Conservation (phyloP, 2,888 invertebrate species). For the Bugulina stolonifera region DNA sequence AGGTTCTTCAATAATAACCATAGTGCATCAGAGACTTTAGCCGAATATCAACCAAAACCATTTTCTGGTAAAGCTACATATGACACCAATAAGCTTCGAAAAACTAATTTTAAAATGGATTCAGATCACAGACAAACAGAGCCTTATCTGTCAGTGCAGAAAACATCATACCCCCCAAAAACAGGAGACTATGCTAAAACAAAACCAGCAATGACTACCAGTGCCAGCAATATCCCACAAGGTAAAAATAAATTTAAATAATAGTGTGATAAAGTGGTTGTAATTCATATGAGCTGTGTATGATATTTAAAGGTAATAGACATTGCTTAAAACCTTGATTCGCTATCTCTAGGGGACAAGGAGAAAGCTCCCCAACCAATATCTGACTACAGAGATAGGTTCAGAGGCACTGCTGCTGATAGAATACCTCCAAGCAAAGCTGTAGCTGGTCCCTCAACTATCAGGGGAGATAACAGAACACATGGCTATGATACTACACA, state of each 20-base stretch:
- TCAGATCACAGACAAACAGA: conserved; percentile 40
- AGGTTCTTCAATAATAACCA: conserved; percentile 37
- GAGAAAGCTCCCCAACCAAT: conserved; percentile 40
- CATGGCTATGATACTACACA: conserved; percentile 40
- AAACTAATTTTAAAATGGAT: conserved; percentile 49
- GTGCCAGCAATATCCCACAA: conserved; percentile 39
- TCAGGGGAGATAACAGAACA: conserved; percentile 41
- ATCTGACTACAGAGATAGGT: conserved; percentile 43
- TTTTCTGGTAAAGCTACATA: conserved; percentile 15
- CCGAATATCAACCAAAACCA: conserved; percentile 26
- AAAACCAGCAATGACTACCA: conserved; percentile 30
- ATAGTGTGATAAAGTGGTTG: too few species aligned
- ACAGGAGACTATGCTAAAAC: conserved; percentile 31
- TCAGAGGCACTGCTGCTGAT: conserved; percentile 38
- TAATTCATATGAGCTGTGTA: too few species aligned
- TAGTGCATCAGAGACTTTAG: conserved; percentile 38
- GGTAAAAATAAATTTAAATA: neutral
- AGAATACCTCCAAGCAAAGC: conserved; percentile 8
- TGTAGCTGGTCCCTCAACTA: conserved; percentile 41
- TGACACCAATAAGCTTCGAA: conserved; percentile 33
- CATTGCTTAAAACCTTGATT: neutral
- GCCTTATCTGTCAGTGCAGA: conserved; percentile 41
- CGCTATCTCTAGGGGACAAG: conserved; percentile 34
- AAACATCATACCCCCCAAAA: conserved; percentile 40
- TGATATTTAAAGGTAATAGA: too few species aligned